Conservation (phyloP, 2,113 vertebrate genomes). For the Nothocercus nigrocapillus region DNA sequence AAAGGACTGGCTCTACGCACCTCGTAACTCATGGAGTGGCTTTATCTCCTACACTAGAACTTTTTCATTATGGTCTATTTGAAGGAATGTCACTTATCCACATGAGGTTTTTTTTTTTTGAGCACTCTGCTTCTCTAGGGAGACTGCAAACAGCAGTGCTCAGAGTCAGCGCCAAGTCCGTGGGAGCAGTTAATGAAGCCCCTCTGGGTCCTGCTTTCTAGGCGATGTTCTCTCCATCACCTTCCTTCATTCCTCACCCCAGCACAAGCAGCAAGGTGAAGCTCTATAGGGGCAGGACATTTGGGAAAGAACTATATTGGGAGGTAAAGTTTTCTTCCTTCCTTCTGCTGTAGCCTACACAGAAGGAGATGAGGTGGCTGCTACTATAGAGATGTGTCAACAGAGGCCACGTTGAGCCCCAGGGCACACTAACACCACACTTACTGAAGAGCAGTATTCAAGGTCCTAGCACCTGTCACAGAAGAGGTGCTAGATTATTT, state of each 20-base stretch:
- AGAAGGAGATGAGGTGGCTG: background rate
- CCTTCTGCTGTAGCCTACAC: background rate
- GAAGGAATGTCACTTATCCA: background rate
- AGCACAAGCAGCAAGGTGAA: background rate
- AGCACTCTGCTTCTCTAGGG: background rate
- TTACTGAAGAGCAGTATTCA: background rate
- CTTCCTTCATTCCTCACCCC: background rate
- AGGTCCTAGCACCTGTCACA: background rate
- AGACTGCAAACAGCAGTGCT: background rate
- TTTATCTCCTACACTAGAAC: background rate
- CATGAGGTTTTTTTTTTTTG: background rate
- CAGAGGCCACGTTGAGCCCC: background rate
- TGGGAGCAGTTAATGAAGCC: background rate
- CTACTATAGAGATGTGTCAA: background rate
- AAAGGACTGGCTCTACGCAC: background rate
- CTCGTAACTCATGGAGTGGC: background rate
- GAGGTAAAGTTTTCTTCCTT: background rate
- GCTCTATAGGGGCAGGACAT: background rate
- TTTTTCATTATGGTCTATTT: background rate
- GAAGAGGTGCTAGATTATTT: background rate
- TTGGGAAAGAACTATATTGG: background rate
- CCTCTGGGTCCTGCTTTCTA: background rate
- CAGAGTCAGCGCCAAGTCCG: background rate
- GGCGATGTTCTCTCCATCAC: background rate
- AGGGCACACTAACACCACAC: background rate